Base-by-base conservation (phyloP, 1,140 invertebrate species). In the Portunus trituberculatus region DNA sequence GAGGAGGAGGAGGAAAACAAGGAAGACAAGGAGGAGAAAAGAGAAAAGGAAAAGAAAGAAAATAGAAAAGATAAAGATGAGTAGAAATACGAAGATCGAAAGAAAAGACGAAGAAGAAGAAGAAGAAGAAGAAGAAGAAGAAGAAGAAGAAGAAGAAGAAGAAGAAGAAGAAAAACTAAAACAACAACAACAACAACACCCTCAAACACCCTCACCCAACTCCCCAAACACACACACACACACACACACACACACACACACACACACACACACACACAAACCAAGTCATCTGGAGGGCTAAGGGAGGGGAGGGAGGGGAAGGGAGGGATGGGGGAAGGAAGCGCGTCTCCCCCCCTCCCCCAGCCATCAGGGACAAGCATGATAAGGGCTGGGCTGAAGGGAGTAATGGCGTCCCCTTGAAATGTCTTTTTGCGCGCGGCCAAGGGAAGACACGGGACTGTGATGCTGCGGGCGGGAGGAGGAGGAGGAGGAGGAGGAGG, bases 321-420 rank as follows among this genome's bases (percentile, higher is more conserved):
- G 6, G 32, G 20, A 39, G 86, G 12, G 86, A 25, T 12, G 4
- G 12, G 88, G n/a, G 88, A n/a, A 25, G 28, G n/a, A 25, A 76
- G 59, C 25, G 4, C 31, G 3, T 10, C n/a, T 7, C 86, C 86
- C 16, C 86, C 86, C 16, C 8, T 4, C 86, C 86, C 32, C 86
- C 86, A 88, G 4, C 86, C 86, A 88, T 88, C 86, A 88, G 31
- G 32, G 86, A 7, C 28, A 2, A 88, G 86, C 86, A 88, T 88
- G 28, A 88, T 88, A 88, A 31, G 86, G 86, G 86, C 86, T 39
- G 86, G 31, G 10, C 86, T 31, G 28, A 39, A 32, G 12, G 86
- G 8, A 6, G 28, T 88, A 88, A 88, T 39, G 86, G 29, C 31
- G 28, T 8, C 29, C 32, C 20, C n/a, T n/a, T n/a, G 45, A 88